Percentiles rank a stretch among this genome's conserved stretches.
Conservation (phyloP, 2,888 invertebrate genomes). For the Polia nebulosa region DNA sequence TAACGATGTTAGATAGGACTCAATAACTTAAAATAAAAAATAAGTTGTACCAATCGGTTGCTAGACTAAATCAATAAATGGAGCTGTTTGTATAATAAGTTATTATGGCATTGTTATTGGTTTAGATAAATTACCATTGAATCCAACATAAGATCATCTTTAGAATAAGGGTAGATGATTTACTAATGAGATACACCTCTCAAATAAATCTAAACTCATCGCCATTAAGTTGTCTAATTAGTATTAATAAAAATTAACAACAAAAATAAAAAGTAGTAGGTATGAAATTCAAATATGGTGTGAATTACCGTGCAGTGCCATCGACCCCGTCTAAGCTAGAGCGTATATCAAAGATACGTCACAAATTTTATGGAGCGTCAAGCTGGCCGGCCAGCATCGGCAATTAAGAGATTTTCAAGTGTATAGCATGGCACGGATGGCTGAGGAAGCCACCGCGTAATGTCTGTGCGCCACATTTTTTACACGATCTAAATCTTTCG, state of each 20-base stretch:
- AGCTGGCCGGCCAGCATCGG: constrained; percentile 72
- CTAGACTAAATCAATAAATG: constrained; percentile 15
- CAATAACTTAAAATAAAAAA: constrained; percentile 6
- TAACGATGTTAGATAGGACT: constrained; percentile 12
- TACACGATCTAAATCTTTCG: constrained; percentile 66
- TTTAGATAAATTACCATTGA: neutral
- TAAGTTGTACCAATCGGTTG: neutral
- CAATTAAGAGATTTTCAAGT: constrained; percentile 86
- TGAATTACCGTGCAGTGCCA: constrained; percentile 72
- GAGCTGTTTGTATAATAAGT: neutral
- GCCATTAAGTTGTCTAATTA: constrained; percentile 48
- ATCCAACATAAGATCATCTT: neutral
- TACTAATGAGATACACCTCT: constrained; percentile 3
- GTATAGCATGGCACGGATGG: constrained; percentile 80
- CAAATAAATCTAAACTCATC: constrained; percentile 33
- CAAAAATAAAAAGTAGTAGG: constrained; percentile 42
- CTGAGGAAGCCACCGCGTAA: constrained; percentile 67
- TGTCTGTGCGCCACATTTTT: constrained; percentile 71
- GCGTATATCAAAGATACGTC: constrained; percentile 81
- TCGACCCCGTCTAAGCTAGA: constrained; percentile 79
- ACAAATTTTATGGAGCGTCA: constrained; percentile 89
- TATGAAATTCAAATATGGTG: constrained; percentile 63
- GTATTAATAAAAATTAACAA: constrained; percentile 38
- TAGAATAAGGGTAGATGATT: constrained; percentile 2
- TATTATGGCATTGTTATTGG: neutral